Conservation (phyloP, 2,797 vertebrate species). For the Nyctibius grandis region DNA sequence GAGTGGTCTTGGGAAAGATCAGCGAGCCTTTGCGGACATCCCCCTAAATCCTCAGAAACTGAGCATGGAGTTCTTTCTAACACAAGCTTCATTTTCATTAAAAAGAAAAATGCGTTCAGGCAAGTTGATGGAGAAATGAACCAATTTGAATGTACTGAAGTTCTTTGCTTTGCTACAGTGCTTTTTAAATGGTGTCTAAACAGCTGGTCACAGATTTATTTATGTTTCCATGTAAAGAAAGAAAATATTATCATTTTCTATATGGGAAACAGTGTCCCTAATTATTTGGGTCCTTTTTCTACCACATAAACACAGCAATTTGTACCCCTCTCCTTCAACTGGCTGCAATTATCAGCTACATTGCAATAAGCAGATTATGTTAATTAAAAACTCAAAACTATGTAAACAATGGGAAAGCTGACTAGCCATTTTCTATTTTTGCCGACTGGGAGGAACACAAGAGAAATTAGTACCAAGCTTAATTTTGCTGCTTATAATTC, state of each 20-base stretch:
- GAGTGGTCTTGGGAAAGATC: background rate
- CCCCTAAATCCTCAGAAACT: background rate
- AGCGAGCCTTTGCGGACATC: rapidly evolving
- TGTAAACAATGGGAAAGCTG: constrained; percentile 66
- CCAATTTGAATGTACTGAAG: background rate
- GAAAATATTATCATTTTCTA: constrained; percentile 56
- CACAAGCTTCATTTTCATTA: background rate
- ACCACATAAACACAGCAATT: constrained; percentile 61
- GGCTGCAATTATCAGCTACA: constrained; percentile 63
- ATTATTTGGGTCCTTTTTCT: constrained; percentile 65
- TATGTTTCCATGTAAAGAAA: constrained; percentile 37
- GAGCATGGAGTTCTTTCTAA: background rate
- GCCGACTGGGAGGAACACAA: constrained; percentile 45
- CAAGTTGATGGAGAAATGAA: constrained; percentile 23
- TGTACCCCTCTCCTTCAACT: constrained; percentile 63
- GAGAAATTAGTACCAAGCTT: constrained; percentile 50
- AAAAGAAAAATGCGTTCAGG: background rate
- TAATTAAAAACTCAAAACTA: constrained; percentile 66
- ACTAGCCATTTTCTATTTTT: constrained; percentile 66
- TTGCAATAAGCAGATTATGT: constrained; percentile 65
- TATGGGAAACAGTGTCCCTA: constrained; percentile 53
- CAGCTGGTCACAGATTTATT: constrained; percentile 64
- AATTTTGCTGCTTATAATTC: constrained; percentile 43
- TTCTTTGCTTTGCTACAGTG: constrained; percentile 5
- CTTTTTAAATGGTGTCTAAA: constrained; percentile 45